phyloP scores from a whole-genome alignment of 2,797 vertebrate species.

The Pteronotus mesoamericanus region DNA sequence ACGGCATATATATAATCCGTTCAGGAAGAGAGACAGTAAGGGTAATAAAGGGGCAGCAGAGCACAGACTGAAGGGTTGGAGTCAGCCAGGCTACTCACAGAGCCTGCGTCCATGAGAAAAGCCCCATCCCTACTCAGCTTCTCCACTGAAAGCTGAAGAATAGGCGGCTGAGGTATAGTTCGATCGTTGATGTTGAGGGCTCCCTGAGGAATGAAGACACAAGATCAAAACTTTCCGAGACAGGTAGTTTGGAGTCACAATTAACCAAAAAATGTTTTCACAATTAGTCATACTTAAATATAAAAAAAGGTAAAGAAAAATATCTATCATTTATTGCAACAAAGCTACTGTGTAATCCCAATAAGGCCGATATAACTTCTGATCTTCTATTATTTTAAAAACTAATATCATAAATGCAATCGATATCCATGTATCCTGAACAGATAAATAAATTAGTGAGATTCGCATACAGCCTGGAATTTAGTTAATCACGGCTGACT shows the following conservation, averaged over 20 bases:
- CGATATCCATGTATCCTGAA: not conserved
- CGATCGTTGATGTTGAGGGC: conserved; percentile 91
- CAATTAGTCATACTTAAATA: conserved; percentile 18
- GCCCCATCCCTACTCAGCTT: conserved; percentile 93
- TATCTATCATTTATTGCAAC: not conserved
- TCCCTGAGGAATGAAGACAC: conserved; percentile 82
- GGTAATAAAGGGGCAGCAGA: not conserved
- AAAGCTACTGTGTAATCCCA: conserved; percentile 10
- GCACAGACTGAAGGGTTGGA: not conserved
- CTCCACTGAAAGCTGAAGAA: conserved; percentile 95
- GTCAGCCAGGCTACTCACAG: conserved; percentile 80
- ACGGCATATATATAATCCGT: not conserved
- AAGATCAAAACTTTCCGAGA: not conserved
- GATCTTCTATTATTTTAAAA: conserved; percentile 19
- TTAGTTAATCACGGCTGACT: not conserved
- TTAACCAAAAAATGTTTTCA: not conserved
- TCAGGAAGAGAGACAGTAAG: not conserved
- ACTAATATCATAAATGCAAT: not conserved
- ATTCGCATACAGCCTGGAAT: not conserved
- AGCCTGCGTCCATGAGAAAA: conserved; percentile 95
- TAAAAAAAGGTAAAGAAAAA: not conserved
- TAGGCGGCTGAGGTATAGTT: conserved; percentile 92
- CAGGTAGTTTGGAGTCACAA: not conserved
- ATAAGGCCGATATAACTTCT: not conserved
- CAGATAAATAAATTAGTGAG: not conserved